Conservation (phyloP, 2,888 invertebrate species). For the Meiosimyza decipiens region DNA sequence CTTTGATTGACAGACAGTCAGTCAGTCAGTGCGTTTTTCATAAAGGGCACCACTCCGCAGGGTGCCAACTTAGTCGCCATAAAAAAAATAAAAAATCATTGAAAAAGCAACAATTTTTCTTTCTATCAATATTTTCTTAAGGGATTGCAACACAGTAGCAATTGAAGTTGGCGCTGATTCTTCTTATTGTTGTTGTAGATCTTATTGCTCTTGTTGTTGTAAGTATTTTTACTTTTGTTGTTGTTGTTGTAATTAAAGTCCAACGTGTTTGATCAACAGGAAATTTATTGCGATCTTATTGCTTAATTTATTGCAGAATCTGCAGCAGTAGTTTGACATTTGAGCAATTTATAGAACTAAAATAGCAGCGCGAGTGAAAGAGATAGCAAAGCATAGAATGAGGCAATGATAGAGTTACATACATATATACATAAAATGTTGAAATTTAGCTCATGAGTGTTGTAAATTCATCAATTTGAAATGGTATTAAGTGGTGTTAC, state of each 20-base stretch:
- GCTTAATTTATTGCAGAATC: conserved; percentile 32
- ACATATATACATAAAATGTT: too few relatives aligned
- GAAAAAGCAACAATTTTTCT: too few relatives aligned
- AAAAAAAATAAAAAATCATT: not conserved
- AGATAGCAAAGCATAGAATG: not conserved
- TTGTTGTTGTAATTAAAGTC: conserved; percentile 21
- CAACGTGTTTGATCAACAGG: conserved; percentile 22
- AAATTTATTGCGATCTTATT: conserved; percentile 28
- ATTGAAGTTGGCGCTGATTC: not conserved
- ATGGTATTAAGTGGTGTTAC: too few relatives aligned
- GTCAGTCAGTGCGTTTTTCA: not conserved
- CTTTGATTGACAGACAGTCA: too few relatives aligned
- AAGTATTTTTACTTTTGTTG: not conserved
- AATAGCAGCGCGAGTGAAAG: conserved; percentile 1
- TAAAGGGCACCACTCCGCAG: not conserved
- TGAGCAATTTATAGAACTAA: conserved; percentile 22
- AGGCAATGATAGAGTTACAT: too few relatives aligned
- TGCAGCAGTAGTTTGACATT: conserved; percentile 17
- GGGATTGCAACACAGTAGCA: too few relatives aligned
- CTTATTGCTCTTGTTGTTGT: not conserved
- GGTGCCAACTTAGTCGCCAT: not conserved
- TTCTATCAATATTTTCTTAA: too few relatives aligned
- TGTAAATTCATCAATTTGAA: too few relatives aligned
- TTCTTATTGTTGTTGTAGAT: not conserved
- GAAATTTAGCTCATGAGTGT: too few relatives aligned